phyloP scores from a whole-genome alignment of 2,888 invertebrate species.

The Noctua pronuba region DNA sequence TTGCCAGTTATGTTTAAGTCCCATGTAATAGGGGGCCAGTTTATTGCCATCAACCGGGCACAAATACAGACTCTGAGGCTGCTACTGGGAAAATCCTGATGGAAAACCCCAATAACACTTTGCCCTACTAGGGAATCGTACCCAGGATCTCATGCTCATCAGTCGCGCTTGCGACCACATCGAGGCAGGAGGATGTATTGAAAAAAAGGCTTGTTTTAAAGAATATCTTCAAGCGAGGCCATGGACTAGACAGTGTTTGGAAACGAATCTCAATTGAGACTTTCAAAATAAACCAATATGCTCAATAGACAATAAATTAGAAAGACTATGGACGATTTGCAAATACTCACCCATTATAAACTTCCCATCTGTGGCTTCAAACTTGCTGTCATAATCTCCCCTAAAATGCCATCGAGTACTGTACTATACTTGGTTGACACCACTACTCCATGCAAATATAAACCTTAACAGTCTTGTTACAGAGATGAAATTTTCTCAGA shows the following conservation, averaged over 20 bases:
- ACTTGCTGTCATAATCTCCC: conserved; percentile 59
- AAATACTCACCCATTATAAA: conserved; percentile 51
- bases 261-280: not conserved
- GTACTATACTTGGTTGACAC: conserved; percentile 34
- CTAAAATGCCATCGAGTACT: conserved; percentile 56
- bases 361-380: conserved; percentile 50
- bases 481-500: conserved; percentile 25
- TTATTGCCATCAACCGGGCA: too few relatives aligned
- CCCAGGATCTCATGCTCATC: too few relatives aligned
- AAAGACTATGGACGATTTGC: not conserved
- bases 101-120: too few relatives aligned
- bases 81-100: too few relatives aligned
- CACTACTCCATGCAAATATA: conserved; percentile 9
- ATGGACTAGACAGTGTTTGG: not conserved
- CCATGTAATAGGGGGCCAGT: too few relatives aligned
- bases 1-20: too few relatives aligned
- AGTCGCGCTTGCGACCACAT: too few relatives aligned
- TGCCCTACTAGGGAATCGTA: too few relatives aligned
- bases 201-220: not conserved
- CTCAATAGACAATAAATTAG: not conserved
- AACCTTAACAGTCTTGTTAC: rapidly evolving
- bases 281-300: not conserved
- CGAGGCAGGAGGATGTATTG: too few relatives aligned
- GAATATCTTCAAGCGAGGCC: not conserved
- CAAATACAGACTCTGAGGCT: too few relatives aligned